Percentiles rank a stretch among this genome's conserved stretches.
Conservation (phyloP, 2,888 invertebrate genomes). For the Pristionchus exspectatus region DNA sequence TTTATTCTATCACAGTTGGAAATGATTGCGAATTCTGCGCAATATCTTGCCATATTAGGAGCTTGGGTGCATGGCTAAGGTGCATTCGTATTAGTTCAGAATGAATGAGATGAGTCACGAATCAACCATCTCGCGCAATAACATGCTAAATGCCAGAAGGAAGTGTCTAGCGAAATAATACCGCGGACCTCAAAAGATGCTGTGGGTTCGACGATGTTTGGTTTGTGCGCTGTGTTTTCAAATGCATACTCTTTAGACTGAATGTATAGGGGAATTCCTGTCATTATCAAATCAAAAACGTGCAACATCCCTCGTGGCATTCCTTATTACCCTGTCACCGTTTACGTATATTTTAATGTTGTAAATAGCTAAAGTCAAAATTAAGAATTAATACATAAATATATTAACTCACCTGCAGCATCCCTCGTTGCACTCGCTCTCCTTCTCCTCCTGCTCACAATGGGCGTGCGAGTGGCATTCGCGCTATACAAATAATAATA, state of each 20-base stretch:
- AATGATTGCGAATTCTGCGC: not conserved
- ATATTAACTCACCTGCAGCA: constrained; percentile 29
- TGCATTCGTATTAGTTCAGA: not conserved
- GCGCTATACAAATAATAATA: too few relatives aligned
- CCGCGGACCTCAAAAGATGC: not conserved
- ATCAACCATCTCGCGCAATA: not conserved
- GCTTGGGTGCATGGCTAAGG: not conserved
- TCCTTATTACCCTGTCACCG: too few relatives aligned
- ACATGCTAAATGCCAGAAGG: not conserved
- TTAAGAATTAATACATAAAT: too few relatives aligned
- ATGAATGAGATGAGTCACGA: not conserved
- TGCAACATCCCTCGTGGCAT: too few relatives aligned
- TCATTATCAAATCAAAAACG: too few relatives aligned
- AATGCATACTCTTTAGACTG: too few relatives aligned
- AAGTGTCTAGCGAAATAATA: not conserved
- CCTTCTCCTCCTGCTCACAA: constrained; percentile 52
- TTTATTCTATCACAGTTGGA: not conserved
- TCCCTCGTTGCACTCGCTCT: constrained; percentile 50
- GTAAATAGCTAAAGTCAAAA: too few relatives aligned
- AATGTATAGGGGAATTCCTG: too few relatives aligned
- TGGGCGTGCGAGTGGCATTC: constrained; percentile 52
- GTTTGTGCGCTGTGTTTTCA: not conserved
- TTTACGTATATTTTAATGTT: too few relatives aligned
- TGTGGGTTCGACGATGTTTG: not conserved
- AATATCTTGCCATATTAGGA: not conserved